Base-by-base conservation (phyloP, 2,113 vertebrate genomes). In the Ploceus nigricollis region DNA sequence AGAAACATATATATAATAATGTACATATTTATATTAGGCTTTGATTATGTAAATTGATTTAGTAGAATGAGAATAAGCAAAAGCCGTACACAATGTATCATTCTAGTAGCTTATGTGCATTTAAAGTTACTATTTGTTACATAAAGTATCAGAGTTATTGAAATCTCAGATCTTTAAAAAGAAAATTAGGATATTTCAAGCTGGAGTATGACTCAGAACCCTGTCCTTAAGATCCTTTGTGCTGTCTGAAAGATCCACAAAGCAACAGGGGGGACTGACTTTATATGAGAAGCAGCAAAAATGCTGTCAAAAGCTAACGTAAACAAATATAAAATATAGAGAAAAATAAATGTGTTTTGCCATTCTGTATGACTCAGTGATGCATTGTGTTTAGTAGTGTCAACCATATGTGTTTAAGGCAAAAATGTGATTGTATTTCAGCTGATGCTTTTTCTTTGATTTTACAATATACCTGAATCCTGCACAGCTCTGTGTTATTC, bases 321-420 rank as follows among this genome's bases (percentile, higher is more conserved):
- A 94, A 97, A 88, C 47, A 93, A 61, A 87, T 70, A 42, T 57
- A 72, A 88, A 86, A 87, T 53, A 85, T 2, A 51, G 50, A 86
- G 45, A 58, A 79, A 92, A 80, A 94, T 65, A 18, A 47, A 53
- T 61, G 42, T 82, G 42, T 66, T 94, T 93, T 89, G 48, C 85
- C 47, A 65, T 90, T 85, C 33, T 27, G 22, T 77, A 16, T 91
- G 87, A 95, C n/a, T 85, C 91, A 83, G 21, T 80, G 71, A 63
- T 70, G 61, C 72, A 37, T 73, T 92, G 73, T 15, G 1, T 80
- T 90, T 91, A 69, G 30, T 84, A 66, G 40, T 94, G 80, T 76
- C 66, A 82, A 56, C 70, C 88, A 77, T 91, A 96, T 81, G 86
- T 92, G 54, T 85, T 95, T 87, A 68, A 94, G n/a, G 64, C 50